Conservation (phyloP, 2,888 invertebrate genomes). For the Eudemis profundana region DNA sequence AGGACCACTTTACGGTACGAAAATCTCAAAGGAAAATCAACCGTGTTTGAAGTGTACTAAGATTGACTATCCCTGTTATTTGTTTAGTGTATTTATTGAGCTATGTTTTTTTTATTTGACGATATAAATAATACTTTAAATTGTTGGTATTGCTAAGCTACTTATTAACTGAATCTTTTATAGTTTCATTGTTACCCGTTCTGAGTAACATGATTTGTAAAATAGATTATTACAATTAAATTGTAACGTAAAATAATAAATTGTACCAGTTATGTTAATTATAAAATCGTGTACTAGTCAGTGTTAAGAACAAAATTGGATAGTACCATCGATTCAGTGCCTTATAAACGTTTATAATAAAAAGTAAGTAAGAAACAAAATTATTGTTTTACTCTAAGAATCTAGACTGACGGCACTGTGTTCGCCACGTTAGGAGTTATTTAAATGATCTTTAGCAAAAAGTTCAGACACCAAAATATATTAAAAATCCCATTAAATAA, state of each 20-base stretch:
- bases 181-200: background rate
- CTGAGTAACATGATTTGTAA: background rate
- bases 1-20: too few relatives aligned
- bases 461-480: too few relatives aligned
- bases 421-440: too few relatives aligned
- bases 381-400: too few relatives aligned
- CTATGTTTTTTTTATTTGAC: too few relatives aligned
- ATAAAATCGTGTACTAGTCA: conserved; percentile 37
- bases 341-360: conserved; percentile 6
- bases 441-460: too few relatives aligned
- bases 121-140: background rate
- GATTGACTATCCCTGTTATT: too few relatives aligned
- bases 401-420: too few relatives aligned
- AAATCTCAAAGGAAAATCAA: too few relatives aligned
- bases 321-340: conserved; percentile 28
- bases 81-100: too few relatives aligned
- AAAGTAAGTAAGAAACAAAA: background rate
- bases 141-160: background rate
- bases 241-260: conserved; percentile 18
- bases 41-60: too few relatives aligned
- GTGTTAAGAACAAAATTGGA: conserved; percentile 2
- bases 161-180: background rate
- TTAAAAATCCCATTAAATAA: too few relatives aligned
- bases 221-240: conserved; percentile 21
- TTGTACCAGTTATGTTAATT: conserved; percentile 11